Conservation (phyloP, 2,888 invertebrate genomes). For the Tribolium freemani region DNA sequence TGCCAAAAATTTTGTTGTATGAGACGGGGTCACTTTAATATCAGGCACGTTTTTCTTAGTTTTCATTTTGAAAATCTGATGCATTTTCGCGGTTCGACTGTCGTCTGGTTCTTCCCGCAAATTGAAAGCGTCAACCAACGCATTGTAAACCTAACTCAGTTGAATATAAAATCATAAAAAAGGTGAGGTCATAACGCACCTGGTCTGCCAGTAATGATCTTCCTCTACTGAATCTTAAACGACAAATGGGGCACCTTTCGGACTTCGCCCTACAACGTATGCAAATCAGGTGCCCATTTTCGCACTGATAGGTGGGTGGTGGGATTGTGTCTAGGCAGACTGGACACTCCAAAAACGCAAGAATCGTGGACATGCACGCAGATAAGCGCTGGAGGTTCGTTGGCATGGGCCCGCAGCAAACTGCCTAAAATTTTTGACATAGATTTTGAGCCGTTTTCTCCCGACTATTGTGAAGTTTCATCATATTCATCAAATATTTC, state of each 20-base stretch:
- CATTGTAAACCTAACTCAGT: conserved; percentile 66
- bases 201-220: conserved; percentile 72
- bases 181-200: conserved; percentile 51
- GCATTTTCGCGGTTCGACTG: conserved; percentile 64
- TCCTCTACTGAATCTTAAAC: conserved; percentile 70
- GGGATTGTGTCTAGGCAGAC: conserved; percentile 75
- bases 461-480: too few species aligned
- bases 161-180: conserved; percentile 27
- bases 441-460: too few species aligned
- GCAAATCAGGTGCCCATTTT: conserved; percentile 77
- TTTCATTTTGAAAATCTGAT: conserved; percentile 68
- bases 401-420: conserved; percentile 73
- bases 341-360: conserved; percentile 75
- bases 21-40: conserved; percentile 65
- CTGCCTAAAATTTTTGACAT: conserved; percentile 58
- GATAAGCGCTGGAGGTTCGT: conserved; percentile 70
- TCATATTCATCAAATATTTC: too few species aligned
- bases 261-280: conserved; percentile 74
- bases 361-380: conserved; percentile 69
- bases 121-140: conserved; percentile 70
- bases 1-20: conserved; percentile 69
- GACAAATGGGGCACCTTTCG: conserved; percentile 75
- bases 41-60: conserved; percentile 61
- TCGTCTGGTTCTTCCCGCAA: conserved; percentile 65
- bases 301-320: conserved; percentile 76